Percentiles rank a stretch among this genome's conserved stretches.
phyloP scores from a whole-genome alignment of 2,888 invertebrate species.

The Melanophora roralis region DNA sequence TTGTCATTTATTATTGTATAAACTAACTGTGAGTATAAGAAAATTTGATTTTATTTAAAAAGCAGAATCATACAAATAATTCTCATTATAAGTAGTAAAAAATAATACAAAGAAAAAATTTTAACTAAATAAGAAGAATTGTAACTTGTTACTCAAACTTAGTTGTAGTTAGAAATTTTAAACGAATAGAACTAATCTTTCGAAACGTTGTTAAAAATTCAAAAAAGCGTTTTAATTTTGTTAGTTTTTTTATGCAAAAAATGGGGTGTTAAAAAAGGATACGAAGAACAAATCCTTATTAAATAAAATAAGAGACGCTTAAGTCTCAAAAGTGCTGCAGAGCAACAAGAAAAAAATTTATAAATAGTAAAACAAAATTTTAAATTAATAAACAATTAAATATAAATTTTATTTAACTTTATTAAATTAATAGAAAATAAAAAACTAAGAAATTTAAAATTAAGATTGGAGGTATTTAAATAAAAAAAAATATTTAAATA shows the following conservation, averaged over 20 bases:
- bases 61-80: conserved; percentile 34
- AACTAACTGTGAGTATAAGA: conserved; percentile 36
- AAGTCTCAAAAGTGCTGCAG: background rate
- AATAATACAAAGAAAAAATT: conserved; percentile 17
- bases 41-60: conserved; percentile 55
- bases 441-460: too few species aligned
- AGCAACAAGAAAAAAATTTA: background rate
- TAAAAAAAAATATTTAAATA: too few species aligned
- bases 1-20: conserved; percentile 26
- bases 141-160: conserved; percentile 64
- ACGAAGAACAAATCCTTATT: background rate
- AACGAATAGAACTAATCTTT: conserved; percentile 56
- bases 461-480: too few species aligned
- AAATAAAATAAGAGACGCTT: background rate
- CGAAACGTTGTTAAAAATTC: background rate
- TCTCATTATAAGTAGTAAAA: conserved; percentile 22
- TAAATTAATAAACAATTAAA: too few species aligned
- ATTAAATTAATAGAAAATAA: too few species aligned
- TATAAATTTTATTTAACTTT: too few species aligned
- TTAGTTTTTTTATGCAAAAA: background rate
- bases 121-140: conserved; percentile 65
- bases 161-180: conserved; percentile 64
- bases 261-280: conserved; percentile 21
- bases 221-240: conserved; percentile 11
- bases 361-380: background rate